These are phyloP conservation scores for Drosophila lowei DNA, from an alignment of 1,140 invertebrate species.

Conservation along the genomic window DNA sequence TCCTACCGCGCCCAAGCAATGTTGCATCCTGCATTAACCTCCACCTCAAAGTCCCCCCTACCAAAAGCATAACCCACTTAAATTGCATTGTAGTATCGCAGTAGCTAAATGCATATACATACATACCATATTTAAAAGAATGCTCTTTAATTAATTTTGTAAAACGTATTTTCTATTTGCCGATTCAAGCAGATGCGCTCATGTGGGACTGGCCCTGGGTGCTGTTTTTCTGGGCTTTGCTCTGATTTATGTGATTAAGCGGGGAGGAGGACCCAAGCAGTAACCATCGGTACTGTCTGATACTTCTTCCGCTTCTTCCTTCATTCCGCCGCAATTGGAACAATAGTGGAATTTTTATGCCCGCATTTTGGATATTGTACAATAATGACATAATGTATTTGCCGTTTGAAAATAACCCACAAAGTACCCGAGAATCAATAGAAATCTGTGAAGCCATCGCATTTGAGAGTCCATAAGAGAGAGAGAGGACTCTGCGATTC, in stretches of 20 bases:
- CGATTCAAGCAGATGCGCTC: constrained; percentile 65
- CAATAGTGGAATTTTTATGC: neutral
- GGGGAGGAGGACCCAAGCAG: constrained; percentile 51
- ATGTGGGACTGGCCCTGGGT: constrained; percentile 77
- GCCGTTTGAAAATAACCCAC: too few species aligned
- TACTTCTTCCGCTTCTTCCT: too few species aligned
- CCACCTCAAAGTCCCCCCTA: neutral
- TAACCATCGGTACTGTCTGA: constrained; percentile 2
- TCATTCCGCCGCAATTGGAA: too few species aligned
- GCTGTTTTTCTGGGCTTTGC: constrained; percentile 78
- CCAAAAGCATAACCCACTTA: neutral
- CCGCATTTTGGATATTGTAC: constrained; percentile 6
- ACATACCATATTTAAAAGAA: neutral
- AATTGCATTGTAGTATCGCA: too few species aligned
- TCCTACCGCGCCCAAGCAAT: constrained; percentile 61
- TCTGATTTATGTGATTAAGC: constrained; percentile 59
- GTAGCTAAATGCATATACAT: too few species aligned
- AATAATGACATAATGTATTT: neutral
- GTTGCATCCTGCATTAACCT: constrained; percentile 68
- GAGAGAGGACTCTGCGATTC: too few species aligned
- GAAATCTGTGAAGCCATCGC: too few species aligned
- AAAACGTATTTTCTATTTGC: constrained; percentile 15
- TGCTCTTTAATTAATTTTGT: constrained; percentile 10
- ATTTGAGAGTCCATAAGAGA: too few species aligned
- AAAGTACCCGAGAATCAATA: too few species aligned